Conservation (phyloP, 2,113 vertebrate genomes). For the Lepidothrix coronata region DNA sequence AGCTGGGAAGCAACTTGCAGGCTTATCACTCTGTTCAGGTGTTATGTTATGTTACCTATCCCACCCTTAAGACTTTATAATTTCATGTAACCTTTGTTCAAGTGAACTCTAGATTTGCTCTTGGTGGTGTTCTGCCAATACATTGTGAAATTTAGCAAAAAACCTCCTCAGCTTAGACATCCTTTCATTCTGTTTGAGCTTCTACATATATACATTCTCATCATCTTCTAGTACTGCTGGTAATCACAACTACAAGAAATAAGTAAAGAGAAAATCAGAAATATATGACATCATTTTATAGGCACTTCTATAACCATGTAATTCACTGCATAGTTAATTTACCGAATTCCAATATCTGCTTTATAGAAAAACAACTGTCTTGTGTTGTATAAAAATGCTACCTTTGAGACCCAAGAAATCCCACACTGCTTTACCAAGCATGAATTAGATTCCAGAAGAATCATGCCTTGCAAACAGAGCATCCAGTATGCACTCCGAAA, state of each 20-base stretch:
- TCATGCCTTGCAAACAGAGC: background rate
- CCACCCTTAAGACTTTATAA: background rate
- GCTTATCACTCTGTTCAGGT: background rate
- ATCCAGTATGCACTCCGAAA: background rate
- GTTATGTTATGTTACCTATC: background rate
- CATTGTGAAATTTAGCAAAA: background rate
- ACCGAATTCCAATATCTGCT: background rate
- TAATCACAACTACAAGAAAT: background rate
- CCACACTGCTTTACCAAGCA: background rate
- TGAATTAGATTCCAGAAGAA: background rate
- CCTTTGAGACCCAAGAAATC: background rate
- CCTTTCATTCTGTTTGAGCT: background rate
- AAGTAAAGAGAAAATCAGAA: background rate
- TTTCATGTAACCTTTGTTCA: background rate
- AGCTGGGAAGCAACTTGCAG: background rate
- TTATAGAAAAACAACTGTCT: background rate
- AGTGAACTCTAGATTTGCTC: background rate
- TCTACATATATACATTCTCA: background rate
- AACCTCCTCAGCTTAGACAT: background rate
- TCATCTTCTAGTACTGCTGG: background rate
- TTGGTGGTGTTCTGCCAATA: background rate
- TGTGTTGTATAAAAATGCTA: background rate
- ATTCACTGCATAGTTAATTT: background rate
- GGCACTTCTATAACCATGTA: constrained; percentile 18
- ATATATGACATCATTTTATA: background rate